Evolutionary conservation across 2,888 invertebrate genomes (phyloP), one percentile per base, ranked within the genome.

Genomic region (Unio pictorum): DNA sequence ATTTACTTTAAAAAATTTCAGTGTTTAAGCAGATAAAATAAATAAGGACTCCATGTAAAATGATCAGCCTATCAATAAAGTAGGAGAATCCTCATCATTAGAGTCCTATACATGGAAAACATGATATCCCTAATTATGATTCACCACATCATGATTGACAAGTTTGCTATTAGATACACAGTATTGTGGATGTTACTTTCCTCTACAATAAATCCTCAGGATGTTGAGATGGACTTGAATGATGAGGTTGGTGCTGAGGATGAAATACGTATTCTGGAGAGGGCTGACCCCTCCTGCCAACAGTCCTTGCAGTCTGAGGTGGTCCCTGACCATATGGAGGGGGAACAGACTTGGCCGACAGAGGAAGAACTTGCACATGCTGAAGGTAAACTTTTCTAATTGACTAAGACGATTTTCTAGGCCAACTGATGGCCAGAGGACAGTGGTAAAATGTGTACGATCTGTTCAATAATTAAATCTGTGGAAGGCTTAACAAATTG

Each of bases 301-400:
- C 94, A 94, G 85, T 93, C 94, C 67, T 91, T 98, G 58, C 92
- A 93, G 71, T 92, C 93, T 45, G 97, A 97, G 91, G 95, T 95
- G 90, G 91, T 94, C 67, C 94, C 95, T 1, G 96, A 98, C 91
- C 94, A 94, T 8, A 95, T 98, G 96, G 87, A 86, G 88, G 96
- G 95, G 1, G 98, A 98, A 89, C 98, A 98, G 91, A 98, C 97
- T 0, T 98, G 97, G 96, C 98, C 98, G 0, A 97, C 97, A 23
- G 94, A 95, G 78, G 96, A 97, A 86, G 97, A 98, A 91, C 93
- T 97, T 74, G 93, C 93, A 76, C 92, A 93, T 74, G 93, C 93
- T 76, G 92, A 94, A 81, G 94, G 95, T 20, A 94, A 93, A 85
- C 45, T 45, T 4, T 45, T 45, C 11, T 11, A 2, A 45, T 45